Base-by-base conservation (phyloP, 1,140 invertebrate genomes). In the Myzus persicae region DNA sequence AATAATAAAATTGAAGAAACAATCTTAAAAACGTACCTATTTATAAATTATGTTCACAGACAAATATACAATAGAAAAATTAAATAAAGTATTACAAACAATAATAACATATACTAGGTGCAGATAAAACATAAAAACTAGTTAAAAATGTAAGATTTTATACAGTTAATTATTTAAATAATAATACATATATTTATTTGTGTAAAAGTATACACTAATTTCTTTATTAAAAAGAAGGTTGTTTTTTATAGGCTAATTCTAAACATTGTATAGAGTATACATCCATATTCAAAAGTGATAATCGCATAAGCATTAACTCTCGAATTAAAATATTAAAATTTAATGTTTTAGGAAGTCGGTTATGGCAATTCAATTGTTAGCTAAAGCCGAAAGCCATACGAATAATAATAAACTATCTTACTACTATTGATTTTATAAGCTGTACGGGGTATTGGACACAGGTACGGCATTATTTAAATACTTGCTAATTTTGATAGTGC, bases 341-440 rank as follows among this genome's bases (percentile, higher is more conserved):
- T 67, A 67, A 67, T 67, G 59, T 31, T 67, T 67, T 67, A 67
- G 26, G 59, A 67, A 67, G 59, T 67, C 59, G 59, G 59, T 67
- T 67, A n/a, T 14, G 59, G 0, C 59, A 67, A n/a, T 81, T 38
- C 36, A 81, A 81, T 36, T 36, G 76, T 81, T 81, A 81, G 18
- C 59, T 31, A 14, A 67, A 67, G 59, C 59, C n/a, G 11, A 67
- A 67, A 67, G 76, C 76, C 76, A 81, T 81, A 81, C n/a, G 76
- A 81, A 81, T 81, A 36, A 36, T 81, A 67, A 81, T 81, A 81
- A 81, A 36, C n/a, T 20, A 81, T 81, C n/a, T 81, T n/a, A 81
- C 36, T 38, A 81, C 38, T 81, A 81, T 81, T 81, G 76, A 81
- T 36, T 81, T 18, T 36, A 38, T 81, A 22, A 81, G 76, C 59